Percentiles rank a stretch among this genome's conserved stretches.
Conservation (phyloP, 35 echinoderm and acorn worm species). For the Lytechinus variegatus region DNA sequence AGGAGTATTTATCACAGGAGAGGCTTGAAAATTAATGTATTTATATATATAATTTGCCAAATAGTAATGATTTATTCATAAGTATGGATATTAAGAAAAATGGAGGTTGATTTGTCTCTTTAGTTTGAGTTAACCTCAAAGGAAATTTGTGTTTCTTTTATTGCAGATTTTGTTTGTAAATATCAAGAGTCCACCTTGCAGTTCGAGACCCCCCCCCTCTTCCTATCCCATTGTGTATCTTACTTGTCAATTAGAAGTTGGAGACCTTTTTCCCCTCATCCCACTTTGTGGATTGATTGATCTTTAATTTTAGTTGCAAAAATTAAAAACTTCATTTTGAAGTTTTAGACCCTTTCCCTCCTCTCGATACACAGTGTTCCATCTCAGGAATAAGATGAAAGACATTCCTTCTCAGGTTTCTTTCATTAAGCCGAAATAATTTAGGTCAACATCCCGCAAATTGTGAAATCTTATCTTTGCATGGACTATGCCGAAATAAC, state of each 20-base stretch:
- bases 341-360: background rate
- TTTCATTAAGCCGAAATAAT: slow-evolving; percentile 41
- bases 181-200: no score
- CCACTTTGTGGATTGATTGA: background rate
- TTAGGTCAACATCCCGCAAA: slow-evolving; percentile 51
- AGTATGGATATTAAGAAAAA: no score
- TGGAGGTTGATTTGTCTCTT: no score
- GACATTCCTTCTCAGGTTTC: slow-evolving; percentile 37
- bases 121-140: no score
- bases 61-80: no score
- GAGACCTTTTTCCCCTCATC: no score
- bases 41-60: background rate
- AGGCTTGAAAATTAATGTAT: background rate
- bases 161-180: no score
- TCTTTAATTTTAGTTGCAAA: background rate
- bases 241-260: no score
- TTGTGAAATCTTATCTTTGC: slow-evolving; percentile 53
- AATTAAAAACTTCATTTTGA: background rate
- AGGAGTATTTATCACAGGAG: background rate
- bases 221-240: no score
- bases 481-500: slow-evolving; percentile 34
- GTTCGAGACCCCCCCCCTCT: no score
- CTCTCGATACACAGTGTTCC: background rate
- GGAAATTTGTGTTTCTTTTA: no score
- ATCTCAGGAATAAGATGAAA: background rate